Evolutionary conservation across 1,140 invertebrate species (phyloP), one percentile per base, ranked within the genome.

Genomic region (Hycleus cichorii): DNA sequence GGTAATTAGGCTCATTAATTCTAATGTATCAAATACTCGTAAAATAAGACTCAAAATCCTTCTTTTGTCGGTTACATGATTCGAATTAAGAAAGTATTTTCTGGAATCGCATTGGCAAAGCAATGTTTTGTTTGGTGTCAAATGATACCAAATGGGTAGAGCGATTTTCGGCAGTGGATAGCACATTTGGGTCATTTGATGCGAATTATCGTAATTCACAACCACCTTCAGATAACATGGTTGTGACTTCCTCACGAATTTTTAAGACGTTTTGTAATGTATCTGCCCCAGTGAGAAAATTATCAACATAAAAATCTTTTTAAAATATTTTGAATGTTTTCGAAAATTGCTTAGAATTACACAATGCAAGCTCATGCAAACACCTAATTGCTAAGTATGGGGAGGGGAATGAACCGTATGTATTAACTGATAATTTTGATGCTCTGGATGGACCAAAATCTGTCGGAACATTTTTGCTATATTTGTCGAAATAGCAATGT

Each of bases 171-270:
- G 2, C 27, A 7, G 10, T 8, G 6, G 3, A 39, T 39, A 72
- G 48, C 4, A 69, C n/a, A 26, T 54, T 45, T 4, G 12, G 9
- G 39, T 57, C 44, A 52, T 74, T 75, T 0, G 68, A 68, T 1
- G 56, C 52, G 72, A 74, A 77, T 69, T 77, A 76, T 46, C 71
- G 59, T 24, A 75, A 58, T 39, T 67, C n/a, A 49, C 77, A 73
- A 32, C 72, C 71, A 45, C 65, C 70, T n/a, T 26, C 55, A 40
- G 48, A 27, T n/a, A 76, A 46, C 11, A 70, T 25, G 45, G 50
- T n/a, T 12, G 40, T 39, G 10, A 64, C 9, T 49, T 63, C 10
- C 2, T 39, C 18, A 8, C 48, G 32, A 8, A 48, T 10, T 40
- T 52, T 12, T 32, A 32, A 32, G 27, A 7, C 7, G 4, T 7